Conservation (phyloP, 2,797 vertebrate species). For the Gadopsis bispinosus region DNA sequence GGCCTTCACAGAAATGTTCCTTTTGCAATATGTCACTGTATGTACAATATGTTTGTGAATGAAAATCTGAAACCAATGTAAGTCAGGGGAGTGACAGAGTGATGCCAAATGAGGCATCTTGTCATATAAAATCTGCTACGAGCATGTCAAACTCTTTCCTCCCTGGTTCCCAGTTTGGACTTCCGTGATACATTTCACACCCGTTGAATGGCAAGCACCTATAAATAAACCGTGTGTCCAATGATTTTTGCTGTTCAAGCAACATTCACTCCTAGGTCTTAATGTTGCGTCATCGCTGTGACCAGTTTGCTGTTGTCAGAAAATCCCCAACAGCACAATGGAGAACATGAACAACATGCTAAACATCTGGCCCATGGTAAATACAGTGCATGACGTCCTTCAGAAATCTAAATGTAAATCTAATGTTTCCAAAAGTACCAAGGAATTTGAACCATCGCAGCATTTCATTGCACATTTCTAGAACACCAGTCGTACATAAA, state of each 20-base stretch:
- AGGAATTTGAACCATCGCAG: background rate
- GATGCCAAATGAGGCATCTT: background rate
- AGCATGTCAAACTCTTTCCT: constrained; percentile 11
- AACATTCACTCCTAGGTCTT: constrained; percentile 23
- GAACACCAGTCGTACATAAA: constrained; percentile 1
- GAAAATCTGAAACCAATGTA: background rate
- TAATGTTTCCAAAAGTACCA: background rate
- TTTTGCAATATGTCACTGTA: background rate
- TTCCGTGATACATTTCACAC: constrained; percentile 65
- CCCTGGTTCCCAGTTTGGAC: constrained; percentile 42
- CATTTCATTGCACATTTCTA: constrained; percentile 8
- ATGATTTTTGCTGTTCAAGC: constrained; percentile 24
- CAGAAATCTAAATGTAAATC: background rate
- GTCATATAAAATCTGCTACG: background rate
- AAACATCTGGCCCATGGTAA: background rate
- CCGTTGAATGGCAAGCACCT: background rate
- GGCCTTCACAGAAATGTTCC: background rate
- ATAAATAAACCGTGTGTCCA: constrained; percentile 48
- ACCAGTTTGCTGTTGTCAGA: constrained; percentile 9
- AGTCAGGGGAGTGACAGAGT: background rate
- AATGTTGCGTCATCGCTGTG: constrained; percentile 26
- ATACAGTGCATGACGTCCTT: background rate
- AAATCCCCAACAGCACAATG: background rate
- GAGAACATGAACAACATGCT: constrained; percentile 2
- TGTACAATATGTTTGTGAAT: background rate